Percentiles rank a stretch among this genome's conserved stretches.
Conservation (phyloP, 2,797 vertebrate species). For the Euthynnus affinis region DNA sequence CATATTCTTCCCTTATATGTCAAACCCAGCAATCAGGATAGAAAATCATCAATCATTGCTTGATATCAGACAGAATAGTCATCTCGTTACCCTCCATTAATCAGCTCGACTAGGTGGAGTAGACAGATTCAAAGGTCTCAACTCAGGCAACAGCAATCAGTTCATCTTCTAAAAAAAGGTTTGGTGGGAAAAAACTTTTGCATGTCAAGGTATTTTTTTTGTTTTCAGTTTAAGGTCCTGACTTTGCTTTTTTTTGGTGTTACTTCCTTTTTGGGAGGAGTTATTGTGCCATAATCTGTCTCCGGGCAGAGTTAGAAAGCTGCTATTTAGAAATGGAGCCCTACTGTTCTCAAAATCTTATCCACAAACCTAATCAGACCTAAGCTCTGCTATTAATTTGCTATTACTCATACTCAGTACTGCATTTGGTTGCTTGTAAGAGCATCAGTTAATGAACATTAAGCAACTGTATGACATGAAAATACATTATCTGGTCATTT, state of each 20-base stretch:
- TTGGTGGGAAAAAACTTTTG: neutral
- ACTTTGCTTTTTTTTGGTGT: neutral
- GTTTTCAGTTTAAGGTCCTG: neutral
- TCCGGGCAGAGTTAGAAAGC: conserved; percentile 45
- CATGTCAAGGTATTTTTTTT: neutral
- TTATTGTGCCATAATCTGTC: conserved; percentile 38
- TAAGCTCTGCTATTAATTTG: neutral
- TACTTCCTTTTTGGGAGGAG: conserved; percentile 36
- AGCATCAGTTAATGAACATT: neutral
- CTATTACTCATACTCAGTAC: neutral
- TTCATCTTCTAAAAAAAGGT: conserved; percentile 28
- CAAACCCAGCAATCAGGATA: neutral
- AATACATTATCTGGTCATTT: neutral
- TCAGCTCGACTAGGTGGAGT: too few relatives aligned
- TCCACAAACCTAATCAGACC: neutral
- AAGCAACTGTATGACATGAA: neutral
- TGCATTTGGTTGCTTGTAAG: neutral
- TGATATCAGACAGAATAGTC: too few relatives aligned
- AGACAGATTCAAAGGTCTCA: too few relatives aligned
- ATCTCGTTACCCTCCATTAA: too few relatives aligned
- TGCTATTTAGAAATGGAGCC: neutral
- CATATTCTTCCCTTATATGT: neutral
- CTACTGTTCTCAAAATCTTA: neutral
- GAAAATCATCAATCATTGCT: neutral
- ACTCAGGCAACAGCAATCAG: too few relatives aligned